Conservation (phyloP, 2,113 vertebrate species). For the Physeter macrocephalus region DNA sequence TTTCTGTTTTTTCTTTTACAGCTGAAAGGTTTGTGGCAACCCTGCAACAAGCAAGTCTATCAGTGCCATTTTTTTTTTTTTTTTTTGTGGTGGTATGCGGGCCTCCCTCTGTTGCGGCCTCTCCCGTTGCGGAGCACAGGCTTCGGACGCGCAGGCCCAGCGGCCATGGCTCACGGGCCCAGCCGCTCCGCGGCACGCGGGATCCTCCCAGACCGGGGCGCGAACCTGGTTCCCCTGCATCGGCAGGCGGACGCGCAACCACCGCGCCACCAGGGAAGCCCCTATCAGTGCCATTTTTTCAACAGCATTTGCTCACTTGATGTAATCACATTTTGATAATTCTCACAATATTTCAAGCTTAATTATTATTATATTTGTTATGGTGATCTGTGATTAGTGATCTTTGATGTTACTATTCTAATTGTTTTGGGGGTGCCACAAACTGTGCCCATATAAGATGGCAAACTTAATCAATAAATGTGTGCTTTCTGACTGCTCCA, state of each 20-base stretch:
- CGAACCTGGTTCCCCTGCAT: too few relatives aligned
- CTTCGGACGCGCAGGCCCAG: too few relatives aligned
- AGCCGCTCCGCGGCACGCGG: too few relatives aligned
- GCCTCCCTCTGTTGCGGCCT: too few relatives aligned
- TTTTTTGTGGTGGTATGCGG: too few relatives aligned
- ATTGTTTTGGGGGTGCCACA: not conserved
- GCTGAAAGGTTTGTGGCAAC: not conserved
- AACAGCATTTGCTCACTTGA: not conserved
- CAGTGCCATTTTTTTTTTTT: not conserved
- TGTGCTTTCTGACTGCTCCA: not conserved
- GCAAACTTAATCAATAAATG: not conserved
- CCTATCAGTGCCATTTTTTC: not conserved
- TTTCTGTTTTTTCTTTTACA: not conserved
- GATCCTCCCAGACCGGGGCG: too few relatives aligned
- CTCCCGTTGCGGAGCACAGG: too few relatives aligned
- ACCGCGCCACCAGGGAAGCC: too few relatives aligned
- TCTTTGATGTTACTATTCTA: not conserved
- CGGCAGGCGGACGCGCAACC: too few relatives aligned
- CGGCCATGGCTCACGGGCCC: too few relatives aligned
- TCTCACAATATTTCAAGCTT: not conserved
- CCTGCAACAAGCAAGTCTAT: not conserved
- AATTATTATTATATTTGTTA: not conserved
- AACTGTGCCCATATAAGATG: not conserved
- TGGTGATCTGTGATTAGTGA: not conserved
- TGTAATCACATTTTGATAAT: not conserved